Conservation (phyloP, 1,140 invertebrate genomes). For the Hesperophylax magnus region DNA sequence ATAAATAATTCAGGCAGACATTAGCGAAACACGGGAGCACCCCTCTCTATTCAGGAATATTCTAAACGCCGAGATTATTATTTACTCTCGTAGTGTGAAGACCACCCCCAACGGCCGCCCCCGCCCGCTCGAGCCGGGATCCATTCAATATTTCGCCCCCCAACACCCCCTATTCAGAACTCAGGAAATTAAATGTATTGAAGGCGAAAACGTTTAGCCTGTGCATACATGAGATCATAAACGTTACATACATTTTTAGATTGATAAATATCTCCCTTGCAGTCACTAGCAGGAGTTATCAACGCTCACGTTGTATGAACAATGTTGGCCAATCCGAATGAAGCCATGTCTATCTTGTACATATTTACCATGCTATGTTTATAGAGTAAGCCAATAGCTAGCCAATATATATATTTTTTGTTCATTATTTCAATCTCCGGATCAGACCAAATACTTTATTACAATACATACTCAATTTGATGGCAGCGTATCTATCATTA, state of each 20-base stretch:
- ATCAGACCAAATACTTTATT: no score
- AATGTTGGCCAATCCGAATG: no score
- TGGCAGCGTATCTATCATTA: no score
- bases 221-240: slow-evolving; percentile 2
- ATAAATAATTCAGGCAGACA: slow-evolving; percentile 40
- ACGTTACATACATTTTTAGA: background rate
- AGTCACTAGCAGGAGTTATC: background rate
- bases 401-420: no score
- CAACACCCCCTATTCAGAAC: background rate
- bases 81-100: slow-evolving; percentile 21
- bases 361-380: no score
- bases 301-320: no score
- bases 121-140: background rate
- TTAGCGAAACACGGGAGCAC: slow-evolving; percentile 27
- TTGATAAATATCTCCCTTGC: background rate
- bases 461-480: no score
- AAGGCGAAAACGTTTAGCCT: slow-evolving; percentile 28
- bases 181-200: slow-evolving; percentile 26
- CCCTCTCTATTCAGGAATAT: background rate
- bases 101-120: background rate
- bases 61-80: slow-evolving; percentile 37
- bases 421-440: no score
- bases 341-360: no score
- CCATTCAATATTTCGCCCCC: slow-evolving; percentile 2
- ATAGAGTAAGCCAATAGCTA: no score